Evolutionary conservation across 2,888 invertebrate genomes (phyloP), one percentile per base, ranked within the genome.

Genomic region (Eilema sororculum): DNA sequence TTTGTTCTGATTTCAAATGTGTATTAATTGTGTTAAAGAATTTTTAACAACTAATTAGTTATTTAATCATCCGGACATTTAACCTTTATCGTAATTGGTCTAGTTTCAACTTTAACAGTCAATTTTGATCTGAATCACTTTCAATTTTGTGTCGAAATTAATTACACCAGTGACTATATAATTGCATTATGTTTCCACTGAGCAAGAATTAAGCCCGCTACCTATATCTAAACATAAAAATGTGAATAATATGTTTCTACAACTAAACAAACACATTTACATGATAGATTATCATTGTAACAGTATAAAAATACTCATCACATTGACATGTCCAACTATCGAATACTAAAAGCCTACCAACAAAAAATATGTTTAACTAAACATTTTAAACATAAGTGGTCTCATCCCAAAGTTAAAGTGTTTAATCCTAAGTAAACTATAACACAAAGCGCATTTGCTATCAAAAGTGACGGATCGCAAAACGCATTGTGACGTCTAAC

Each of bases 391-490:
- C 72, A 74, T 84, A 89, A 90, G 87, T 88, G 87, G 86, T 73
- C 79, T 83, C 78, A 87, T 87, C 87, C 87, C 80, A 71, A 86
- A 85, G 84, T 87, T 87, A 89, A 81, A 89, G 89, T 89, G 89
- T 87, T 86, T 90, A 91, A 91, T 91, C 91, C 90, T 78, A 80
- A 90, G 89, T 88, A 90, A 93, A 91, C 90, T 83, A 73, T 78
- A 82, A 83, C 88, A 91, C 90, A 91, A 91, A 86, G 83, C 78
- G 71, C 80, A 78, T 78, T 81, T 69, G 78, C 86, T 90, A 93
- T 92, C 91, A 87, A 89, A 90, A 91, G 81, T 94, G 95, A 94
- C 95, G 90, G 90, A 92, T 94, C 93, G 91, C 84, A 88, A 88
- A 83, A 85, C 72, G 82, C 86, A 91, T 92, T 92, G 90, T 92